Conservation (phyloP, 1,140 invertebrate species). For the Pomacea maculata region DNA sequence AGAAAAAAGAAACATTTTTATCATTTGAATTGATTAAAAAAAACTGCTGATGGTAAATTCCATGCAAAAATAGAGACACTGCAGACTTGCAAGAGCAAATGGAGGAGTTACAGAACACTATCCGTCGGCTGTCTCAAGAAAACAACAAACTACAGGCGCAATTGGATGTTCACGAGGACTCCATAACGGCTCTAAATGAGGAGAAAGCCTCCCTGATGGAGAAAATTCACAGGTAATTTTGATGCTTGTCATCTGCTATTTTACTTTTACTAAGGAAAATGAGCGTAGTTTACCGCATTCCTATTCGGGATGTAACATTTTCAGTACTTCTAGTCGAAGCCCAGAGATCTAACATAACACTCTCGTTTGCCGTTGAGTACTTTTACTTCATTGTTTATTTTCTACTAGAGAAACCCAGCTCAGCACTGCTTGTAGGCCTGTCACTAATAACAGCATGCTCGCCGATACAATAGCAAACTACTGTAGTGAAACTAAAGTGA, state of each 20-base stretch:
- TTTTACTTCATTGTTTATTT: too few relatives aligned
- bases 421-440: too few relatives aligned
- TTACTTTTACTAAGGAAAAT: not conserved
- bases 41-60: too few relatives aligned
- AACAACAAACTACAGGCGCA: conserved; percentile 19
- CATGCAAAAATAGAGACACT: not conserved
- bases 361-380: too few relatives aligned
- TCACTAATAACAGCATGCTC: too few relatives aligned
- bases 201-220: not conserved
- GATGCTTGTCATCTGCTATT: not conserved
- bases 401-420: too few relatives aligned
- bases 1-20: too few relatives aligned
- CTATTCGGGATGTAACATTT: not conserved
- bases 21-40: too few relatives aligned
- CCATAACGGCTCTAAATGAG: conserved; percentile 3
- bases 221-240: conserved; percentile 14
- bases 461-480: too few relatives aligned
- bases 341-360: too few relatives aligned
- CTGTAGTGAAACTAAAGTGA: too few relatives aligned
- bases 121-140: conserved; percentile 2
- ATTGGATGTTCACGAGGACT: conserved; percentile 8
- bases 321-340: not conserved
- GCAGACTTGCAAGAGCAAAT: not conserved
- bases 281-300: not conserved
- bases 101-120: conserved; percentile 9